A percentile compares a stretch with the other conserved stretches of the same genome.
Evolutionary conservation across 1,140 invertebrate species (phyloP).

Genomic region (Tachypleus tridentatus): DNA sequence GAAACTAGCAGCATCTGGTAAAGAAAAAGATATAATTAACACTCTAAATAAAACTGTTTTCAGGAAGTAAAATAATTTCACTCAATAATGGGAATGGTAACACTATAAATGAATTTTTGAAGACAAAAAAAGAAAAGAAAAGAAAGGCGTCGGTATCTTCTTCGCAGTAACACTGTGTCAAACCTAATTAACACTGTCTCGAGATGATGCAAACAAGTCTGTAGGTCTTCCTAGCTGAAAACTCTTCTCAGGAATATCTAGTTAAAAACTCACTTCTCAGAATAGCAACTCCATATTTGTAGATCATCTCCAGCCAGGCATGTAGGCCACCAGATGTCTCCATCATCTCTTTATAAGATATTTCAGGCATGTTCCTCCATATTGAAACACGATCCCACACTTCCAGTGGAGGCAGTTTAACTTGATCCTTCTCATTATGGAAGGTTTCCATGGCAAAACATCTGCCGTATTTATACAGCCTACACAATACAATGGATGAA

Average conservation of each 20-base stretch:
- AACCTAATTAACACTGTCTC: no score
- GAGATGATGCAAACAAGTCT: no score
- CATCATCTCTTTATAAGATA: conserved; percentile 32
- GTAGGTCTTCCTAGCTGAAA: no score
- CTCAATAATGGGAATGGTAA: no score
- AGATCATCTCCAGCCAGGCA: conserved; percentile 32
- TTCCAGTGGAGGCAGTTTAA: conserved; percentile 23
- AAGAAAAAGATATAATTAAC: no score
- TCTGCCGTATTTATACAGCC: conserved; percentile 32
- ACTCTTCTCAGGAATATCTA: background rate
- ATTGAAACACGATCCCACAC: conserved; percentile 31
- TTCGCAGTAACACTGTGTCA: no score
- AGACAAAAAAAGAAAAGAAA: no score
- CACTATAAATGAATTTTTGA: no score
- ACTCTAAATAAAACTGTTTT: no score
- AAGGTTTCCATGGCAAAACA: conserved; percentile 32
- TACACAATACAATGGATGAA: conserved; percentile 10
- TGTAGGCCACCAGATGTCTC: conserved; percentile 29
- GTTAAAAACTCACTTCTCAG: conserved; percentile 21
- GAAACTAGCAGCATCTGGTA: no score
- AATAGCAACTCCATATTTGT: conserved; percentile 31
- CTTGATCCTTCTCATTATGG: conserved; percentile 21
- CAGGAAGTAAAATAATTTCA: no score
- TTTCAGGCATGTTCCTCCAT: conserved; percentile 30
- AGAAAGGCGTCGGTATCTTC: no score